Conservation (phyloP, 2,113 vertebrate species). For the Spheniscus mendiculus region DNA sequence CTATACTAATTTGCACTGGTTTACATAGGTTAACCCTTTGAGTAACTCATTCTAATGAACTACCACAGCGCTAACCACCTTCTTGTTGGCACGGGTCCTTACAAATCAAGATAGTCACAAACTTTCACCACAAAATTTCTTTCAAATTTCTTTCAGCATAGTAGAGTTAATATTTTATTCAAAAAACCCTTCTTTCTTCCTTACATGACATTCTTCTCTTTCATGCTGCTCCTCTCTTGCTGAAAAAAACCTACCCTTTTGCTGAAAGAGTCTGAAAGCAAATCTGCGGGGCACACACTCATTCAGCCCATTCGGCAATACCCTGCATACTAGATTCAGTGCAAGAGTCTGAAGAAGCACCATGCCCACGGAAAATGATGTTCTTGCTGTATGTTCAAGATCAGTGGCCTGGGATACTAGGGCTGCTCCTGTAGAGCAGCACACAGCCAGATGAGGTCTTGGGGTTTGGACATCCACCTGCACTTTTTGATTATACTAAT, state of each 20-base stretch:
- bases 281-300: not conserved
- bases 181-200: not conserved
- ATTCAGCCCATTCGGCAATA: not conserved
- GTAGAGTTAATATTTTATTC: not conserved
- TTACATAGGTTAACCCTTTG: not conserved
- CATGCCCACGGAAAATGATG: not conserved
- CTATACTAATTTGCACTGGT: not conserved
- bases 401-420: not conserved
- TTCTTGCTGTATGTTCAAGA: not conserved
- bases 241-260: not conserved
- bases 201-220: not conserved
- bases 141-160: not conserved
- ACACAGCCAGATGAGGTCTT: not conserved
- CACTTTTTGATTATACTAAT: not conserved
- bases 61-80: not conserved
- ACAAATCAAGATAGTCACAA: not conserved
- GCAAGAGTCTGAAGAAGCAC: not conserved
- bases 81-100: not conserved
- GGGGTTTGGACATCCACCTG: not conserved
- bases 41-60: not conserved
- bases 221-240: not conserved
- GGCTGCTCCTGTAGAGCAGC: not conserved
- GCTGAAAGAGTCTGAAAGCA: not conserved
- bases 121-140: not conserved
- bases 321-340: not conserved